Evolutionary conservation across 23 tunicate species (phyloP).

Genomic region (Aplidium turbinatum): DNA sequence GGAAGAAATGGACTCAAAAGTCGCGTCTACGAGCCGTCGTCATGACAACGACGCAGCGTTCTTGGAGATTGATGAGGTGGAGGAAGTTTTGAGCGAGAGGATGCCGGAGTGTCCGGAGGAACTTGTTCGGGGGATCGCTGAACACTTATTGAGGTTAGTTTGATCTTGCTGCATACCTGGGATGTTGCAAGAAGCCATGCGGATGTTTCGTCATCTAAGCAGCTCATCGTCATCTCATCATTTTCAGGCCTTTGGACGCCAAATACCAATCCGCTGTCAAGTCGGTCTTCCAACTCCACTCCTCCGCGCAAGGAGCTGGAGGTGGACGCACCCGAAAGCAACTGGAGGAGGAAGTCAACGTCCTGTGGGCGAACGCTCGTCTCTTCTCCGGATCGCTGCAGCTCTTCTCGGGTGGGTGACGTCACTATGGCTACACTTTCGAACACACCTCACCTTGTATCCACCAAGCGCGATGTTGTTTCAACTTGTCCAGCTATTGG

Average conservation of each 20-base stretch:
- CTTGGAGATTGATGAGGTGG: conserved; percentile 59
- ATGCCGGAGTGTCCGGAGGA: conserved; percentile 52
- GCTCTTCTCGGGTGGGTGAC: conserved; percentile 36
- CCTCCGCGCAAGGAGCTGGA: not conserved
- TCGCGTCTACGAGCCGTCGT: not conserved
- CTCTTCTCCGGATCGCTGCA: conserved; percentile 41
- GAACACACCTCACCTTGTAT: no score
- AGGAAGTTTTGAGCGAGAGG: conserved; percentile 29
- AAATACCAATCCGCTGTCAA: conserved; percentile 47
- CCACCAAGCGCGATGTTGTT: no score
- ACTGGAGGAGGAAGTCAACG: conserved; percentile 67
- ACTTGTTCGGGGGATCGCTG: conserved; percentile 42
- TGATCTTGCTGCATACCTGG: not conserved
- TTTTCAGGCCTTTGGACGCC: conserved; percentile 46
- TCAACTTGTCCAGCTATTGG: no score
- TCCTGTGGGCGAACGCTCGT: conserved; percentile 42
- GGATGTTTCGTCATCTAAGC: no score
- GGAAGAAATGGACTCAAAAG: conserved; percentile 1
- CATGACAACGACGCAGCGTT: conserved; percentile 28
- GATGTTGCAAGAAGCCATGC: no score
- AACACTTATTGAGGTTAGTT: conserved; percentile 39
- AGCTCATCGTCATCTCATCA: not conserved
- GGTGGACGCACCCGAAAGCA: conserved; percentile 35
- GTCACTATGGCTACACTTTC: no score
- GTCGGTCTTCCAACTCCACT: conserved; percentile 62